Evolutionary conservation across 2,888 invertebrate genomes (phyloP), one percentile per base, ranked within the genome.

Genomic region (Tineola bisselliella): DNA sequence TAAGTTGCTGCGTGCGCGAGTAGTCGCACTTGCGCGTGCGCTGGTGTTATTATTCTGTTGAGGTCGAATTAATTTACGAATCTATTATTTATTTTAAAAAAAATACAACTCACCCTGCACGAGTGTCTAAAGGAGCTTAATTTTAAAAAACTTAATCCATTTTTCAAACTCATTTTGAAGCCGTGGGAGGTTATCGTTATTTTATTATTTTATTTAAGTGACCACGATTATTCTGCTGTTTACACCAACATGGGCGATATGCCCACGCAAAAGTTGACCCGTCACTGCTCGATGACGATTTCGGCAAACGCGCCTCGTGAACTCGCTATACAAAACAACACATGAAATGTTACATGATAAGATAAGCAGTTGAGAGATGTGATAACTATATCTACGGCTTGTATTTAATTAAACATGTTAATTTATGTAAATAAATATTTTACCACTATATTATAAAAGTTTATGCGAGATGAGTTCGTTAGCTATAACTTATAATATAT

Each of bases 121-220:
- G 70, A 66, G 63, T 73, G 73, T 18, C 74, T 70, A 38, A 80
- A 64, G 59, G 69, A 62, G 63, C 70, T 70, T 2, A 76, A 67
- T 18, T 76, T 71, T 63, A 80, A 66, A 61, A 81, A 77, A 75
- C 76, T 69, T 64, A 75, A 76, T 65, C 80, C 74, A 19, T 71
- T 70, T 65, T 74, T 78, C 66, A 83, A 74, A 75, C 81, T 81
- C 83, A 83, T 83, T 19, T 54, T 25, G 5, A 48, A 6, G 17
- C 10, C 48, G 15, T 10, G 15, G 19, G 12, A 25, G 54, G 8
- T 54, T 54, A 18, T 54, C n/a, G 18, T 18, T 48, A n/a, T 25
- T 54, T 25, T 2, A 25, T 54, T 19, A 18, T 54, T 48, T 54
- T 19, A 18, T 54, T 48, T 15, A 15, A 38, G 10, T 38, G 3